These are phyloP conservation scores for Neoaliturus tenellus DNA, from an alignment of 2,888 invertebrate genomes.

Conservation along the genomic window DNA sequence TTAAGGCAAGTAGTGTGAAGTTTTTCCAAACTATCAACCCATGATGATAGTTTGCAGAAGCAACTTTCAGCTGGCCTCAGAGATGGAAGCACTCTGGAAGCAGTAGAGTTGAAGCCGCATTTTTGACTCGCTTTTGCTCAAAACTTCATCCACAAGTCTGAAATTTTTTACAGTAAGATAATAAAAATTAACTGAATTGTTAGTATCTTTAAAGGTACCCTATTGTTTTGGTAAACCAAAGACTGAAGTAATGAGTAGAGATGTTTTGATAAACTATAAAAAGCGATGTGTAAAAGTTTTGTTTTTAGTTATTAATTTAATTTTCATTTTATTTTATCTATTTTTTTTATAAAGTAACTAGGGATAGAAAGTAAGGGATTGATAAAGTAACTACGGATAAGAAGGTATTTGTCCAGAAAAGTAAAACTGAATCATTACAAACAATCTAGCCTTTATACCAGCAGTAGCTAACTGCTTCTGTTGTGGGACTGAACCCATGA, in stretches of 20 bases:
- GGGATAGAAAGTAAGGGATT: no score
- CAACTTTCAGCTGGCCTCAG: not conserved
- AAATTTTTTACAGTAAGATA: constrained; percentile 66
- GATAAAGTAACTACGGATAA: no score
- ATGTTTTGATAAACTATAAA: not conserved
- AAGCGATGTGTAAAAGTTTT: no score
- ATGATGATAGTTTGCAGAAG: constrained; percentile 14
- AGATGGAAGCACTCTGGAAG: constrained; percentile 70
- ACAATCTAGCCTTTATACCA: no score
- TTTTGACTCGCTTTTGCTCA: constrained; percentile 78
- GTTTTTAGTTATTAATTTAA: no score
- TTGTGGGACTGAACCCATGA: no score
- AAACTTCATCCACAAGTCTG: constrained; percentile 79
- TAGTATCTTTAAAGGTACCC: not conserved
- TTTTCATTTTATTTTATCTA: no score
- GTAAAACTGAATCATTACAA: no score
- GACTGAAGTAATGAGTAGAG: not conserved
- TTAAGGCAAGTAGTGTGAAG: no score
- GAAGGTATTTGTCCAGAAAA: no score
- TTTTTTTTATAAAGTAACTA: no score
- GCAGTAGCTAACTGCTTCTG: no score
- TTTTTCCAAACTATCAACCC: constrained; percentile 8
- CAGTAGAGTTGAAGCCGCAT: constrained; percentile 84
- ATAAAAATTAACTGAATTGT: constrained; percentile 11
- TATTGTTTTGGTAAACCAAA: not conserved